Evolutionary conservation across 2,888 invertebrate species (phyloP), one percentile per base, ranked within the genome.

Genomic region (Tholera decimalis): DNA sequence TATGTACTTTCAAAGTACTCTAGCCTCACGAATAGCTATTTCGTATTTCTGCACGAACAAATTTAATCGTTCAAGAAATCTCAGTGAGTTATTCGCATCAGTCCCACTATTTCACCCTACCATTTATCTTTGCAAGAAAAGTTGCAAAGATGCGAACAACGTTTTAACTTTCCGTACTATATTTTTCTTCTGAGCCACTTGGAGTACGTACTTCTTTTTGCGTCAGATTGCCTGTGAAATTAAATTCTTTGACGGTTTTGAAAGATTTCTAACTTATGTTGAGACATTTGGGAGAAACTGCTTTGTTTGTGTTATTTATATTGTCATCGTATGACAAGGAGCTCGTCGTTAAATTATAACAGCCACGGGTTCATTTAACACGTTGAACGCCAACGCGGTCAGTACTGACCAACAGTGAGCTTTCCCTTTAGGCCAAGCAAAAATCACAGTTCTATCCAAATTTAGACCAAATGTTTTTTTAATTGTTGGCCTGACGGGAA

Each of bases 41-140:
- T 33, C 4, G 26, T 22, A 53, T 43, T 39, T 22, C 49, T 58
- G 44, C 50, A 41, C 67, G 46, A 50, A 57, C 20, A 66, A 54
- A 28, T 18, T 18, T 24, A 56, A 56, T 56, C 51, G 11, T 30
- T 22, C 3, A 22, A 51, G 9, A 18, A 56, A 75, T 74, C 51
- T 51, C 30, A 22, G 51, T 46, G 46, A 69, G 22, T 56, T 60
- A 60, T 56, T 60, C 6, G n/a, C 3, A 15, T 11, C 47, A 54
- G 51, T 44, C n/a, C n/a, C 39, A 57, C 77, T 76, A 63, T 58
- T 35, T n/a, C 56, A 20, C 20, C 44, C 41, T 1, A n/a, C 50
- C 58, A 70, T 73, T 73, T 63, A 63, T 73, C 77, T 73, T 64
- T 41, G 44, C 43, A 46, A 54, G 62, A 57, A 54, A 63, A 54